A percentile compares a stretch with the other conserved stretches of the same genome.
These are phyloP conservation scores for Erethizon dorsatum DNA, from an alignment of 2,797 vertebrate genomes.

Conservation along the genomic window DNA sequence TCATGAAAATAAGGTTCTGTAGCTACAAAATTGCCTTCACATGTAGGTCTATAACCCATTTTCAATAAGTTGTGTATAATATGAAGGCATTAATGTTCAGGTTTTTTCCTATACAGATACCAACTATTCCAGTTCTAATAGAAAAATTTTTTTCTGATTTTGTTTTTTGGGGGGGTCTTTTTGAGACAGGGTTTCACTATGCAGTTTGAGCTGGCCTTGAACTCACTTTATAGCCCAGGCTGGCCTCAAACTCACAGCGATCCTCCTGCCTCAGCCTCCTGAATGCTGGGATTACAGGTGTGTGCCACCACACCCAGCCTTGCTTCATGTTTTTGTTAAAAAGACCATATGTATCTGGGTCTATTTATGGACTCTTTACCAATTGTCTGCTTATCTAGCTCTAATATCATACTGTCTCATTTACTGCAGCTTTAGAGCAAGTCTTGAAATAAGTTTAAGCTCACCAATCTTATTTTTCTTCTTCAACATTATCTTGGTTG, in stretches of 20 bases:
- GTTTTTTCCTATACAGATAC: neutral
- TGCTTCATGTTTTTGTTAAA: slow-evolving; percentile 25
- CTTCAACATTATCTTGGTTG: neutral
- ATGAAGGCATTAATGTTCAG: neutral
- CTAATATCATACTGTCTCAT: neutral
- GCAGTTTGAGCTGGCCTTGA: too few relatives aligned
- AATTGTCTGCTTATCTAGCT: neutral
- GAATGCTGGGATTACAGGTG: too few relatives aligned
- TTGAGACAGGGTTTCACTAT: too few relatives aligned
- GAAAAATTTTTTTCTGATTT: neutral
- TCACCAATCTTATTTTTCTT: neutral
- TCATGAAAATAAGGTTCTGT: neutral
- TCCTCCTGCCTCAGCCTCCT: neutral
- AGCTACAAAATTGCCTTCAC: neutral
- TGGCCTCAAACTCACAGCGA: too few relatives aligned
- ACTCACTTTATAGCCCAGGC: too few relatives aligned
- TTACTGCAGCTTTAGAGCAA: neutral
- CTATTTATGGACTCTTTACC: slow-evolving; percentile 12
- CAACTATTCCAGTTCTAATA: neutral
- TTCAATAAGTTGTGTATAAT: neutral
- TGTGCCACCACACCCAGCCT: neutral
- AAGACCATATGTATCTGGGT: neutral
- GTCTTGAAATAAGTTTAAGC: neutral
- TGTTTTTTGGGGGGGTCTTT: neutral
- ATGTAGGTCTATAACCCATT: neutral